Conservation (phyloP, 2,113 vertebrate genomes). For the Nerophis ophidion region DNA sequence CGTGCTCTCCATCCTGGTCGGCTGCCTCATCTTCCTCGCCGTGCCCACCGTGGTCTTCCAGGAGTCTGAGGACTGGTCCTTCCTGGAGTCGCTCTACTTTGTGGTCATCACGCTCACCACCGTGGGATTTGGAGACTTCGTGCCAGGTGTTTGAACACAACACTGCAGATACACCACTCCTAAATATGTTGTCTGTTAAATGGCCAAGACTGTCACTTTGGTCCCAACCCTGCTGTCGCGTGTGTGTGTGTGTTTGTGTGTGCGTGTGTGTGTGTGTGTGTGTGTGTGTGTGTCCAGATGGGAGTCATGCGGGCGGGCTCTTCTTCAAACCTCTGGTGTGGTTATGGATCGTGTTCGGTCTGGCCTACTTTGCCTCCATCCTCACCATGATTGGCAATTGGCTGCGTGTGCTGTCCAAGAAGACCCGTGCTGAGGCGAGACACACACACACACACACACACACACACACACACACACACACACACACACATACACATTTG, state of each 20-base stretch:
- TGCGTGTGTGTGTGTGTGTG: background rate
- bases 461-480: background rate
- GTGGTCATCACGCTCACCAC: constrained; percentile 89
- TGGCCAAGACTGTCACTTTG: too few species aligned
- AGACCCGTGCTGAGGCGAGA: constrained; percentile 82
- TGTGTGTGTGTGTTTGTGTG: background rate
- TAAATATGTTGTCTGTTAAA: too few species aligned
- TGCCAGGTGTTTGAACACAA: constrained; percentile 70
- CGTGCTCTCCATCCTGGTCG: constrained; percentile 83
- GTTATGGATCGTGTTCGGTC: constrained; percentile 87
- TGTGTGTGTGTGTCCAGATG: constrained; percentile 38
- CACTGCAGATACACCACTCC: too few species aligned
- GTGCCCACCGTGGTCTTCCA: constrained; percentile 81
- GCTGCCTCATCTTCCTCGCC: constrained; percentile 84
- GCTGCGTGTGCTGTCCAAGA: constrained; percentile 81
- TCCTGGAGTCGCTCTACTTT: constrained; percentile 84
- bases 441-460: too few species aligned
- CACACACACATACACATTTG: background rate
- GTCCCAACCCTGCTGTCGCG: background rate
- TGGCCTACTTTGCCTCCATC: constrained; percentile 91
- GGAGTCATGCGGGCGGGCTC: constrained; percentile 39
- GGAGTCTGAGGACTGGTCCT: constrained; percentile 76
- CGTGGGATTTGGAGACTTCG: constrained; percentile 87
- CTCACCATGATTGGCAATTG: constrained; percentile 90
- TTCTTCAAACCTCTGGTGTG: constrained; percentile 84